Base-by-base conservation (phyloP, 2,797 vertebrate species). In the Mormyrus hasselquistii region DNA sequence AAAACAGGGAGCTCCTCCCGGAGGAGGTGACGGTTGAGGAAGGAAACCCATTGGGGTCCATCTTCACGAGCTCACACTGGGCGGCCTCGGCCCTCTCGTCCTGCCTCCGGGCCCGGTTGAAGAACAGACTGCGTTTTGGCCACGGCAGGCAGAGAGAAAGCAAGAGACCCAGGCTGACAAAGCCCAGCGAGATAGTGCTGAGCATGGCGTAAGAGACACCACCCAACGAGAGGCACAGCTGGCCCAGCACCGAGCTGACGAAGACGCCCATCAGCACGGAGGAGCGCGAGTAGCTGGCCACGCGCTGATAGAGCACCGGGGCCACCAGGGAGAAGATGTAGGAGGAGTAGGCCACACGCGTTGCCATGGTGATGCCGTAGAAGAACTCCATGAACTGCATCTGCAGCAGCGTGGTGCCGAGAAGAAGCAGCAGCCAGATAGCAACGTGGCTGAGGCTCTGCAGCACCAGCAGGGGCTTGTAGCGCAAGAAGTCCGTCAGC, bases 311-410 rank as follows among this genome's bases (percentile, higher is more conserved):
- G 34, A 92, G 92, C 0, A 84, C 90, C 0, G 97, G 97, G 5
- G 90, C 91, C n/a, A 99, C 97, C 1, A 99, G 95, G 0, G 97
- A 98, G 95, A 99, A 99, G 93, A 99, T 97, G 91, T 99, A 99
- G 89, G 99, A 99, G 90, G 99, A 99, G 92, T 98, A 99, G 87
- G 98, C 99, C 0, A 99, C 97, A 0, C 99, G 97, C 0, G 98
- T 97, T 0, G 98, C 98, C 98, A 99, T 98, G 83, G 97, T 97
- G 93, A 99, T 16, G 73, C 97, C 94, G 0, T 97, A 99, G 95
- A 97, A 99, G 92, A 98, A 96, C 95, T 99, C 99, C 98, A 99
- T 98, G 90, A 98, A 91, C 94, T 99, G 98, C 97, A 99, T 98
- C 92, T 97, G 93, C 0, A 96, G 85, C 44, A 99, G 91, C 0